Base-by-base conservation (phyloP, 2,888 invertebrate genomes). In the Tinea pellionella region DNA sequence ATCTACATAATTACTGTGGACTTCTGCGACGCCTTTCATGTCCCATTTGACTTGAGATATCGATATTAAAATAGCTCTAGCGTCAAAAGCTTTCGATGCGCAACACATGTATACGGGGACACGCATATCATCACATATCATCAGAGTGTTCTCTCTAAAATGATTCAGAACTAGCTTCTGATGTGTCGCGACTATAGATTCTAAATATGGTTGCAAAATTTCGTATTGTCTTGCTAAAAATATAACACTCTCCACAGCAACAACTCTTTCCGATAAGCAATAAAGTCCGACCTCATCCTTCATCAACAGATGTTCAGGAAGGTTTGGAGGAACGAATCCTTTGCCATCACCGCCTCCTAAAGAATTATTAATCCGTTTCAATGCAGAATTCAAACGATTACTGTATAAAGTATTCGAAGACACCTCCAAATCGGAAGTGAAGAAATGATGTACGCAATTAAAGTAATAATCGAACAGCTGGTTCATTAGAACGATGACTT, bases 21-120 rank as follows among this genome's bases (percentile, higher is more conserved):
- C 95, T 0, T 95, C 96, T 82, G 96, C 96, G 0, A 99, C 96
- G 69, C 96, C 96, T 87, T 96, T 96, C 62, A 99, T 91, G 80
- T 96, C 92, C 98, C 98, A 99, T 77, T 95, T 94, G 0, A 98
- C 96, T 80, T 93, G 93, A 60, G 95, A 93, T 94, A 99, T 98
- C n/a, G 93, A 90, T 62, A 91, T 88, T 8, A 98, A 80, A 30
- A 95, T 90, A 13, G 91, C 89, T 42, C 93, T 89, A 6, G 93
- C 90, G 73, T 97, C 94, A 7, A 98, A 91, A 0, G 93, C 90
- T 69, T 92, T 92, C 0, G 93, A 92, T 0, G 94, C 93, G 0
- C 96, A 95, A 62, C 93, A 92, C 89, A 95, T 94, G 71, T 96
- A 98, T 9, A 97, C 91, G 0, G 97, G 97, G 67, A 92, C 90